phyloP scores from a whole-genome alignment of 2,113 vertebrate species.

The Syngnathus floridae region DNA sequence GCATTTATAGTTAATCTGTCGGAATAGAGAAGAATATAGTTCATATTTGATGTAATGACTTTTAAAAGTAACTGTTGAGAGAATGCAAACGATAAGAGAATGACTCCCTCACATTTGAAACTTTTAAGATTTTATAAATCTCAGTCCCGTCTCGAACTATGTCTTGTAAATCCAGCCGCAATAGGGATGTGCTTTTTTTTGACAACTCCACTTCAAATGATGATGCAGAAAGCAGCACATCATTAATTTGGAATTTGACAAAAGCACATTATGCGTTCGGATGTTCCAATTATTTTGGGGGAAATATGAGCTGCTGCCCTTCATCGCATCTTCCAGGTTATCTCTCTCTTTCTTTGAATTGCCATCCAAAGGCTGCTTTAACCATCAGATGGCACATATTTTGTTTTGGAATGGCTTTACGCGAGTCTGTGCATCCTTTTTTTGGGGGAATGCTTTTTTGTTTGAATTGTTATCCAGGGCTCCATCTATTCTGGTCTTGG shows the following conservation, averaged over 20 bases:
- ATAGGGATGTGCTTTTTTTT: not conserved
- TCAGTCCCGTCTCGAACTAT: not conserved
- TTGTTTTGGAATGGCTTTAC: conserved; percentile 52
- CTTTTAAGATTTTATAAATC: too few species aligned
- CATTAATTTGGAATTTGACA: conserved; percentile 14
- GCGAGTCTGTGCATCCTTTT: conserved; percentile 48
- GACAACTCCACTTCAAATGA: not conserved
- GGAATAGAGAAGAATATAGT: conserved; percentile 35
- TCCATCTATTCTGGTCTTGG: conserved; percentile 59
- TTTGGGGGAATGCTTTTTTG: conserved; percentile 31
- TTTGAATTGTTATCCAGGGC: conserved; percentile 50
- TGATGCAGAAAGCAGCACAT: conserved; percentile 2
- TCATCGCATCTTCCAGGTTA: conserved; percentile 11
- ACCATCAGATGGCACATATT: conserved; percentile 54
- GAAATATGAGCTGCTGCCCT: conserved; percentile 22
- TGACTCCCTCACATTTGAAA: too few species aligned
- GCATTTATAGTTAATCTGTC: conserved; percentile 79
- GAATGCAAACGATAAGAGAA: not conserved
- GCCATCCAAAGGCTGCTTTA: conserved; percentile 46
- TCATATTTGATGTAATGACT: conserved; percentile 27
- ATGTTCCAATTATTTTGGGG: conserved; percentile 16
- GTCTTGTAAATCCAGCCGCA: not conserved
- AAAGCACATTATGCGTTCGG: conserved; percentile 11
- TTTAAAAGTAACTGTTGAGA: not conserved
- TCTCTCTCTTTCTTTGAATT: conserved; percentile 48